Conservation (phyloP, 2,113 vertebrate genomes). For the Arizona elegans region DNA sequence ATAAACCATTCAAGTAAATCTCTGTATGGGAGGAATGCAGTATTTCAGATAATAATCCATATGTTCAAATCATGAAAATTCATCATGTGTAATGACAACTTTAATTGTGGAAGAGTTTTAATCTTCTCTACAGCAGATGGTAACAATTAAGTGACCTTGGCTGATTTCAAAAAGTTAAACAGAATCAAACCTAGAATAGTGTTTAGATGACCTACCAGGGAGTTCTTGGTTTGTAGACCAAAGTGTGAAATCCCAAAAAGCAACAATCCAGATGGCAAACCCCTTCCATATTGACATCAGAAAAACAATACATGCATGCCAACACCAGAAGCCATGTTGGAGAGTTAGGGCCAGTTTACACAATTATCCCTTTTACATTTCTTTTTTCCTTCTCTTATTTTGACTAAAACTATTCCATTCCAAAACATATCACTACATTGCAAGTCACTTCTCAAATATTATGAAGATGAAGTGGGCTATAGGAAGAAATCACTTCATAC, state of each 20-base stretch:
- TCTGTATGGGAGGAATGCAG: neutral
- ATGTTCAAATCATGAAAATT: neutral
- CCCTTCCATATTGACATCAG: neutral
- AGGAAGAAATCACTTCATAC: neutral
- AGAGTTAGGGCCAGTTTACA: neutral
- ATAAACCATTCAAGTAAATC: conserved; percentile 13
- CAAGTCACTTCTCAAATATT: neutral
- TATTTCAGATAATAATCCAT: neutral
- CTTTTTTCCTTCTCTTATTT: neutral
- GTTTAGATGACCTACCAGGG: neutral
- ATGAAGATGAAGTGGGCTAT: neutral
- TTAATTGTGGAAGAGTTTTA: neutral
- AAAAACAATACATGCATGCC: neutral
- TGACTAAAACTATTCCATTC: neutral
- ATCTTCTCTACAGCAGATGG: neutral
- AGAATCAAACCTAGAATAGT: neutral
- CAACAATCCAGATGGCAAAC: neutral
- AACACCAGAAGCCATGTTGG: neutral
- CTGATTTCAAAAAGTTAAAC: neutral
- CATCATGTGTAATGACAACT: neutral
- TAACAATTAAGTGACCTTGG: neutral
- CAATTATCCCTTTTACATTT: neutral
- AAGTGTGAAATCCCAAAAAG: neutral
- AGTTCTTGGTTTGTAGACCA: neutral
- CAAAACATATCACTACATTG: neutral